Base-by-base conservation (phyloP, 1,140 invertebrate species). In the Trinorchestia longiramus region DNA sequence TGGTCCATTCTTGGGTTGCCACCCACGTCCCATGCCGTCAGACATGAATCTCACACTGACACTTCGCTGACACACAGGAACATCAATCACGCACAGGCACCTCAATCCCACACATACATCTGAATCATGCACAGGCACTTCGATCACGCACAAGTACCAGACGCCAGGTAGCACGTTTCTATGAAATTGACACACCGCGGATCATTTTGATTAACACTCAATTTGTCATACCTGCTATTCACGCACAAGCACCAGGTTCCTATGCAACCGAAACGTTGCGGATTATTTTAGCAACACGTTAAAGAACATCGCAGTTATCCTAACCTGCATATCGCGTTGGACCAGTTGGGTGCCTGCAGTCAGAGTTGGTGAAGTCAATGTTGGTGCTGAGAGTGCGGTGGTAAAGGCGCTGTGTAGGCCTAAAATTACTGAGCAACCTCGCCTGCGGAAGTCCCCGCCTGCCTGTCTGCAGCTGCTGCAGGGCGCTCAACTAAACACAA, bases 341-440 rank as follows among this genome's bases (percentile, higher is more conserved):
- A 0, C 43, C 43, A 11, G 44, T 11, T 3, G 92, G 92, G 43
- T 45, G 43, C 40, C 92, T 40, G 92, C 92, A 94, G 92, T 94
- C 92, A 1, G 43, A 8, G 44, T 45, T 44, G 43, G 92, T 47
- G 92, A 94, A 94, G 92, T 43, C 92, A 44, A 94, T 94, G 92
- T 94, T 94, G 92, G 92, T 94, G 43, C 92, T 45, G 92, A 94
- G 92, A 44, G 92, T 94, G 92, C 92, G 92, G 44, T 94, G 92
- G 44, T 94, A 94, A 0, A 94, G 92, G 43, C 92, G 92, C 92
- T 94, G 92, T 0, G 92, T 94, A 11, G 92, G 92, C 36, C 92
- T 42, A 44, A 41, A 94, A 44, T 94, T 94, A 44, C 92, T 94
- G 41, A 94, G 92, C 0, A 94, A 44, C 3, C 92, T 8, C 8